Evolutionary conservation across 2,797 vertebrate species (phyloP), one percentile per base, ranked within the genome.

Genomic region (Ctenopoma kingsleyae): DNA sequence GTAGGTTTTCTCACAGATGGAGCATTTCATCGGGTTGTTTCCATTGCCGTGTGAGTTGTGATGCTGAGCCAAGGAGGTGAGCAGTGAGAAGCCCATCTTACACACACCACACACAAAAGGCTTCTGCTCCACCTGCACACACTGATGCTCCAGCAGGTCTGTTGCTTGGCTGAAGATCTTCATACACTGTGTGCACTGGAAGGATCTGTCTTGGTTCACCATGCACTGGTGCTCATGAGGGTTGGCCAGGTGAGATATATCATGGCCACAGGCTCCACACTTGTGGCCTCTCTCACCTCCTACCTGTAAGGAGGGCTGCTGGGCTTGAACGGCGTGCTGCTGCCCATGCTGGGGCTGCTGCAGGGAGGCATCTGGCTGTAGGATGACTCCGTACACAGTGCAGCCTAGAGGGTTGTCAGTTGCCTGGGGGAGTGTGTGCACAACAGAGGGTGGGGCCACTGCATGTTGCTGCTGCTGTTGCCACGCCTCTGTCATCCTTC

Each of bases 111-210:
- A 99, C 41, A 99, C 97, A 0, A 99, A 99, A 0, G 98, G 98
- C 82, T 99, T 99, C 94, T 99, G 97, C 80, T 99, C 98, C 19
- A 96, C 96, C 84, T 99, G 97, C 72, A 95, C 95, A 8, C 98
- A 99, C 93, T 98, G 98, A 74, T 99, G 97, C 71, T 99, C 97
- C 2, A 99, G 93, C 23, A 99, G 94, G 74, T 99, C 97, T 0
- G 97, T 99, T 8, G 98, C 97, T 92, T 99, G 98, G 81, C 97
- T 97, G 88, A 99, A 99, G 85, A 99, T 96, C 94, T 99, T 99
- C 93, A 99, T 96, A 78, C 98, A 99, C 94, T 99, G 98, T 0
- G 98, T 98, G 75, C 98, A 99, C 91, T 99, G 98, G 87, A 98
- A 99, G 1, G 97, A 99, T 4, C 98, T 95, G 85, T 99, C 97